These are phyloP conservation scores for Eurystomus glaucurus DNA, from an alignment of 2,797 vertebrate genomes.

Conservation along the genomic window DNA sequence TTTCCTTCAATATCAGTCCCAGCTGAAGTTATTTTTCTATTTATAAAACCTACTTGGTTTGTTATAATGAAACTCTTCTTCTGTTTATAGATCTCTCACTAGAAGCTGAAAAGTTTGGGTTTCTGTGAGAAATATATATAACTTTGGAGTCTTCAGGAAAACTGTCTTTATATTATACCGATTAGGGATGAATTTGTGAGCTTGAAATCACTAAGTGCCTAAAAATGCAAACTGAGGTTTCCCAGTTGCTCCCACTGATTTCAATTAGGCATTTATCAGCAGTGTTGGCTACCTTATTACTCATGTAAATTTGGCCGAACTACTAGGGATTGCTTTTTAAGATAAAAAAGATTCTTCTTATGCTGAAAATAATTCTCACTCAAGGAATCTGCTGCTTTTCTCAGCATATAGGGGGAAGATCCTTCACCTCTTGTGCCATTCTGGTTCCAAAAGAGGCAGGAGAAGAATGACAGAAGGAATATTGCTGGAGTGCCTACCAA, in stretches of 20 bases:
- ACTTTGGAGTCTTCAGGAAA: background rate
- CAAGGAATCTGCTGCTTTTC: background rate
- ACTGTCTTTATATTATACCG: background rate
- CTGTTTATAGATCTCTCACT: conserved; percentile 2
- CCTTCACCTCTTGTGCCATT: background rate
- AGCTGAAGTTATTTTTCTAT: conserved; percentile 20
- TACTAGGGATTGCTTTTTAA: background rate
- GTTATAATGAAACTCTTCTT: background rate
- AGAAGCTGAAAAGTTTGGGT: background rate
- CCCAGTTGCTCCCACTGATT: background rate
- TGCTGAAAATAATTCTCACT: background rate
- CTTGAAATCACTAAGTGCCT: background rate
- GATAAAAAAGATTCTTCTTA: background rate
- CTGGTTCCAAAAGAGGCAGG: background rate
- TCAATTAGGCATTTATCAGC: background rate
- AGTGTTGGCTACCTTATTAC: background rate
- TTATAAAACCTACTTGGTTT: background rate
- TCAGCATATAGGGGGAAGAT: background rate
- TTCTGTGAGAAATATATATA: background rate
- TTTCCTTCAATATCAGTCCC: conserved; percentile 15
- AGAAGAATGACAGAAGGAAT: background rate
- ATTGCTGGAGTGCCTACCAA: background rate
- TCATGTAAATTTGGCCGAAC: background rate
- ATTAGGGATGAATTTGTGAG: background rate
- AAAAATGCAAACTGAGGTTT: background rate